Evolutionary conservation across 2,113 vertebrate species (phyloP).

Genomic region (Anarrhichthys ocellatus): DNA sequence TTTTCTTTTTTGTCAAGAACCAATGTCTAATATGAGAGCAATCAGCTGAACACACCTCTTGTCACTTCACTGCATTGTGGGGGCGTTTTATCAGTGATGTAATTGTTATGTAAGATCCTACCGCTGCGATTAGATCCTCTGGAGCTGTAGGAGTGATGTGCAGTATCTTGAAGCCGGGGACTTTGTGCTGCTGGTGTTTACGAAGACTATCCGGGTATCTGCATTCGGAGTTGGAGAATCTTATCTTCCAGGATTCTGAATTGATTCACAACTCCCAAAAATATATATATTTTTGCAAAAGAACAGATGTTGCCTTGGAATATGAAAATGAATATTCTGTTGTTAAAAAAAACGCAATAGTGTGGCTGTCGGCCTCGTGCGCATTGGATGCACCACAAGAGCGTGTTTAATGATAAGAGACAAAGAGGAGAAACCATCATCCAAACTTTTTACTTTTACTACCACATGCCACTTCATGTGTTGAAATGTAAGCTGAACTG

Average conservation of each 20-base stretch:
- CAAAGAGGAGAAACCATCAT: background rate
- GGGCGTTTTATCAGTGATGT: slow-evolving; percentile 34
- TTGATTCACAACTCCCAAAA: no score
- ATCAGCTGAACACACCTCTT: slow-evolving; percentile 33
- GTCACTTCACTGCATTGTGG: slow-evolving; percentile 40
- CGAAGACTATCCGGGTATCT: background rate
- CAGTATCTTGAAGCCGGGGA: background rate
- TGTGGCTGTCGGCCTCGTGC: background rate
- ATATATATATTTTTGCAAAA: background rate
- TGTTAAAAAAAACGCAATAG: background rate
- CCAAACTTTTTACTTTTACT: background rate
- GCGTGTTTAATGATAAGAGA: background rate
- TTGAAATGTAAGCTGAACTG: background rate
- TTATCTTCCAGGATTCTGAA: background rate
- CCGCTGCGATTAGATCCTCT: slow-evolving; percentile 15
- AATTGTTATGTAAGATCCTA: slow-evolving; percentile 45
- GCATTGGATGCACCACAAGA: background rate
- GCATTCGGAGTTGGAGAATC: background rate
- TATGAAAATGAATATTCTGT: background rate
- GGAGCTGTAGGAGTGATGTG: background rate
- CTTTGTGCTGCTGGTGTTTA: background rate
- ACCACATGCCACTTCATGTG: background rate
- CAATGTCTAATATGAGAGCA: slow-evolving; percentile 31
- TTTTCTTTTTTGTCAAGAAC: slow-evolving; percentile 13
- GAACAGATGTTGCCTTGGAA: background rate